Base-by-base conservation (phyloP, 2,888 invertebrate species). In the Pachycephus smyrnensis region DNA sequence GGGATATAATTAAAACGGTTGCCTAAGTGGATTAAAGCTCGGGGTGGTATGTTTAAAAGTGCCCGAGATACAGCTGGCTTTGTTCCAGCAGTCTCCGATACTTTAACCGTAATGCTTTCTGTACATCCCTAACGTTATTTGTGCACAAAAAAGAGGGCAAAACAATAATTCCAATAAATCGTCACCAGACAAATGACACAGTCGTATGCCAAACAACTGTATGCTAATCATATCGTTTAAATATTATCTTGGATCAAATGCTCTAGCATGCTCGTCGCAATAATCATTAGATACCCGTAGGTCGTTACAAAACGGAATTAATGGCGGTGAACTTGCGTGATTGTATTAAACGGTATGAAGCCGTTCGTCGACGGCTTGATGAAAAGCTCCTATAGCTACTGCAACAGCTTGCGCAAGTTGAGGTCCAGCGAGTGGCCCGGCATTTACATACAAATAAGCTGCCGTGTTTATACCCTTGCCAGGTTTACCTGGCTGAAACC, bases 401-500 rank as follows among this genome's bases (percentile, higher is more conserved):
- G 55, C 55, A 23, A 23, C 55, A 55, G 55, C 55, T 55, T 55
- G 55, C 23, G 23, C 23, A 55, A 55, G 55, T 23, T 23, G 55
- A 55, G 73, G 77, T 79, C 76, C 81, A 79, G 80, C 75, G 81
- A 80, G 81, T 79, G 80, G 82, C 79, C 81, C 82, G 82, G 80
- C 86, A 87, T 88, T 88, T 88, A 87, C 88, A 87, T 88, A 86
- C 87, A 87, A 88, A 88, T 87, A 86, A 88, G 83, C 84, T 82
- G 78, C 73, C 81, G 80, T 82, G 84, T 84, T 86, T 86, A 86
- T 88, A 86, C 84, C 81, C 83, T 82, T 80, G 81, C 80, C 76
- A 79, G 84, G 87, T 86, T 87, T 85, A 85, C 84, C 80, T 69
- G 79, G 73, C 73, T 75, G 76, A 73, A 77, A 69, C 75, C 55